Percentiles rank a stretch among this genome's conserved stretches.
Evolutionary conservation across 2,888 invertebrate genomes (phyloP).

Genomic region (Hyles lineata): DNA sequence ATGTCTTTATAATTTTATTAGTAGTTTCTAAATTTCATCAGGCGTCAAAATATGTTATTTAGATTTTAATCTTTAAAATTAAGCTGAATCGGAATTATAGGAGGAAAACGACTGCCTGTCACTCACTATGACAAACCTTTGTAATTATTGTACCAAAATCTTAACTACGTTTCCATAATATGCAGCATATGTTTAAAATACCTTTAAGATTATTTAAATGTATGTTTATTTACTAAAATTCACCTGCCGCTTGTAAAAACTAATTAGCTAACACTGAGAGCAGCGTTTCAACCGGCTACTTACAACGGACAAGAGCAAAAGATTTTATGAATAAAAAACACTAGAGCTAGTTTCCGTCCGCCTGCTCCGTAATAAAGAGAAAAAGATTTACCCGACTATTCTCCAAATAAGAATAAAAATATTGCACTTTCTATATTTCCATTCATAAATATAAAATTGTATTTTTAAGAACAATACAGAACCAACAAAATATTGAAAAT

Average conservation of each 20-base stretch:
- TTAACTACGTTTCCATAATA: too few species aligned
- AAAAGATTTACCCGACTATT: not conserved
- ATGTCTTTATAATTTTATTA: too few species aligned
- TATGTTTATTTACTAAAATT: not conserved
- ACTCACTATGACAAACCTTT: too few species aligned
- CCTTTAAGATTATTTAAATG: too few species aligned
- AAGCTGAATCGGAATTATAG: too few species aligned
- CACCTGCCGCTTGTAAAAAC: not conserved
- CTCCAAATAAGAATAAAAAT: conserved; percentile 33
- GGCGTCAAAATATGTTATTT: too few species aligned
- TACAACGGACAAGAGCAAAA: not conserved
- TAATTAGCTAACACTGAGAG: not conserved
- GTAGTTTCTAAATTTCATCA: too few species aligned
- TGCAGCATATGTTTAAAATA: too few species aligned
- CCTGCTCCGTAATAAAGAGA: conserved; percentile 6
- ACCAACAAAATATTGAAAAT: not conserved
- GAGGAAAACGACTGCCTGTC: too few species aligned
- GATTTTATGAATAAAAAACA: conserved; percentile 1
- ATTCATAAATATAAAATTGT: not conserved
- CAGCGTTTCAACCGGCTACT: not conserved
- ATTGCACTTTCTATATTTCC: not conserved
- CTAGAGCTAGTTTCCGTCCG: conserved; percentile 10
- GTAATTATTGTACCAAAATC: too few species aligned
- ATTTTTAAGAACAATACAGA: not conserved
- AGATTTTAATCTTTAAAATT: too few species aligned